These are phyloP conservation scores for Autographa pulchrina DNA, from an alignment of 2,888 invertebrate species.

Conservation along the genomic window DNA sequence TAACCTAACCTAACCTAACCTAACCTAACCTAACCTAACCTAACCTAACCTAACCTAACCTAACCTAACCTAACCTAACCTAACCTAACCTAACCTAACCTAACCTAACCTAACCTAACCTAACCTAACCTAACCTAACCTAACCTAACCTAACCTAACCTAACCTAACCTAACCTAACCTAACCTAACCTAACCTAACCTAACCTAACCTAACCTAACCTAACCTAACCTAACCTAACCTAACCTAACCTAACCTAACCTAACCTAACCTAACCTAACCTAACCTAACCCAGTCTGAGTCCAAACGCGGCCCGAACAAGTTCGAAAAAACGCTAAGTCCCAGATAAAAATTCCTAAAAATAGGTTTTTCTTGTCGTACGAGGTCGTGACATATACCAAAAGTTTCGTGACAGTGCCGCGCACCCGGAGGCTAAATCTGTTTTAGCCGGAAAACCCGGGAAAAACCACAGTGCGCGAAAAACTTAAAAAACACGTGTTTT, in stretches of 20 bases:
- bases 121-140: constrained; percentile 33
- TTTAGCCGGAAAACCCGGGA: too few relatives aligned
- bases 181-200: constrained; percentile 34
- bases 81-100: constrained; percentile 29
- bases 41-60: constrained; percentile 49
- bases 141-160: constrained; percentile 26
- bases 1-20: constrained; percentile 21
- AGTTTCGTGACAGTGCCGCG: too few relatives aligned
- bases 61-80: constrained; percentile 44
- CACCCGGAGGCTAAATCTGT: too few relatives aligned
- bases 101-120: constrained; percentile 36
- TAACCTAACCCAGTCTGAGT: too few relatives aligned
- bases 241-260: neutral
- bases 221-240: neutral
- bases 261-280: too few relatives aligned
- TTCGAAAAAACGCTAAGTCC: too few relatives aligned
- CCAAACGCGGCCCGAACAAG: too few relatives aligned
- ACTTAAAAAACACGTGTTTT: too few relatives aligned
- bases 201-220: constrained; percentile 19
- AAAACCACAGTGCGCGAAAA: too few relatives aligned
- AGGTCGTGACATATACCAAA: too few relatives aligned
- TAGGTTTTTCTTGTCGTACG: too few relatives aligned
- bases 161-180: constrained; percentile 30
- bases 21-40: constrained; percentile 48
- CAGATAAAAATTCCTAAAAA: too few relatives aligned